Conservation (phyloP, 2,113 vertebrate genomes). For the Pogona vitticeps region DNA sequence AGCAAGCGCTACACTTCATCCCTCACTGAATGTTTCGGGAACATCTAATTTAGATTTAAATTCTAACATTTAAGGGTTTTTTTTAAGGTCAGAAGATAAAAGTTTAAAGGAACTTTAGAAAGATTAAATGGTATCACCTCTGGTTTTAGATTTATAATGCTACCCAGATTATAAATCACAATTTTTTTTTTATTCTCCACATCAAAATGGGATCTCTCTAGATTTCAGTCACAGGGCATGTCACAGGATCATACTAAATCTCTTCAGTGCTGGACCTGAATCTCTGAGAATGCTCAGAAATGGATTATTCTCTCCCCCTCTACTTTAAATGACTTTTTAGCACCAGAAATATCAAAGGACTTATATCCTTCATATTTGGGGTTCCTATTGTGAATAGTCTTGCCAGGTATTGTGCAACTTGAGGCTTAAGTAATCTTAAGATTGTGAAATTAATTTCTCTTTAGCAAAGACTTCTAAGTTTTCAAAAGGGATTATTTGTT, state of each 20-base stretch:
- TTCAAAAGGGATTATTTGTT: not conserved
- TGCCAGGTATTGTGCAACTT: not conserved
- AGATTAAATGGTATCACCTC: too few species aligned
- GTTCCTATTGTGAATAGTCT: not conserved
- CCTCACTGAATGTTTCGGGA: too few species aligned
- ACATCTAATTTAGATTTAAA: too few species aligned
- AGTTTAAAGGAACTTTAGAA: too few species aligned
- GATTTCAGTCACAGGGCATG: too few species aligned
- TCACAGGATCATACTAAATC: not conserved
- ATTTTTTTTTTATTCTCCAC: too few species aligned
- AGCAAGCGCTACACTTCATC: too few species aligned
- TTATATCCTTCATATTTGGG: not conserved
- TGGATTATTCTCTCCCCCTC: not conserved
- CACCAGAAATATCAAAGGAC: not conserved
- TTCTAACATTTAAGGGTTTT: too few species aligned
- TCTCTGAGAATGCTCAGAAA: not conserved
- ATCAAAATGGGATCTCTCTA: too few species aligned
- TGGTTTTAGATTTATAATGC: too few species aligned
- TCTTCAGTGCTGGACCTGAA: not conserved
- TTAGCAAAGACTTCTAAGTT: not conserved
- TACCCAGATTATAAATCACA: too few species aligned
- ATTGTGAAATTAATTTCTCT: not conserved
- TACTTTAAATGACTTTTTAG: not conserved
- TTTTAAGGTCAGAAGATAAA: too few species aligned
- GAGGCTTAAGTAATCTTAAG: not conserved